A percentile compares a stretch with the other conserved stretches of the same genome.
Evolutionary conservation across 2,113 vertebrate genomes (phyloP).

Genomic region (Amia ocellicauda): DNA sequence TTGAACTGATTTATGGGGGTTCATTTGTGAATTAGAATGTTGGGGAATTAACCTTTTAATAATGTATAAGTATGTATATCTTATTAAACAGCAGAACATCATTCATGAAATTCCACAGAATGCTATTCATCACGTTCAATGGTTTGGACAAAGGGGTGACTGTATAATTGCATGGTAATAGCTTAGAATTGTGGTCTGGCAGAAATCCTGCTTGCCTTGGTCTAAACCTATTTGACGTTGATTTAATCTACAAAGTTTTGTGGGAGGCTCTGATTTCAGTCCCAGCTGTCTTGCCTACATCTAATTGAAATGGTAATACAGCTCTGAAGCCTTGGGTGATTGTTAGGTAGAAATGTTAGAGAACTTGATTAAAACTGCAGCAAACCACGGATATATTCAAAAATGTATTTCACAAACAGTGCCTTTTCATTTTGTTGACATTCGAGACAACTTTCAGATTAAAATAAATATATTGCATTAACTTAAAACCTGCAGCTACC

Average conservation of each 20-base stretch:
- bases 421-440: too few species aligned
- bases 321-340: conserved; percentile 6
- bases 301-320: conserved; percentile 8
- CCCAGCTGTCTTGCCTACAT: neutral
- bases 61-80: neutral
- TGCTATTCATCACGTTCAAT: conserved; percentile 7
- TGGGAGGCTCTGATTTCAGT: conserved; percentile 3
- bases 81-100: neutral
- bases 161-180: conserved; percentile 23
- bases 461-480: too few species aligned
- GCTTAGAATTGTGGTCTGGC: conserved; percentile 1
- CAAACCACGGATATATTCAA: too few species aligned
- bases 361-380: neutral
- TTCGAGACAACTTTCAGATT: too few species aligned
- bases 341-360: conserved; percentile 10
- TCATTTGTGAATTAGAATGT: neutral
- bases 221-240: conserved; percentile 11
- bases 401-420: too few species aligned
- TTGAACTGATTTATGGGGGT: neutral
- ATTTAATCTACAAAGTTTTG: conserved; percentile 16
- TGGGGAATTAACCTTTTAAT: neutral
- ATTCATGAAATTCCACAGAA: neutral
- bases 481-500: too few species aligned
- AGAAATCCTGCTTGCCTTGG: neutral
- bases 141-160: conserved; percentile 2